These are phyloP conservation scores for Hedya salicella DNA, from an alignment of 2,888 invertebrate species.

Conservation along the genomic window DNA sequence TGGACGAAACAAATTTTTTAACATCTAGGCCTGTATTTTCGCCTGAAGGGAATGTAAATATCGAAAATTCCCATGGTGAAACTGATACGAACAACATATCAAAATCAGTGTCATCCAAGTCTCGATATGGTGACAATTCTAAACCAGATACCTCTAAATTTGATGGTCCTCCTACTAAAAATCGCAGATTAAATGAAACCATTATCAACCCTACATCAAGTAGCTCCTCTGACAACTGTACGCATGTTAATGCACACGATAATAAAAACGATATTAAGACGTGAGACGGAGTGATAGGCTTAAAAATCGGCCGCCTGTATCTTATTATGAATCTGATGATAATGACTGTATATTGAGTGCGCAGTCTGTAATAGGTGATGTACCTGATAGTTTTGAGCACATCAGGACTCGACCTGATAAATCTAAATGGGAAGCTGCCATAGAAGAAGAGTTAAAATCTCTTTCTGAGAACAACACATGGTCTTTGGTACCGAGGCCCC, in stretches of 20 bases:
- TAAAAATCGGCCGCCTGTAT: neutral
- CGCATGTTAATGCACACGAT: neutral
- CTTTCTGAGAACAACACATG: neutral
- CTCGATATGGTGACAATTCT: neutral
- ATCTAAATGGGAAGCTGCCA: neutral
- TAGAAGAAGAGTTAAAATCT: neutral
- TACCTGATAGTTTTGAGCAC: neutral
- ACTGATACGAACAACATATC: slow-evolving; percentile 1
- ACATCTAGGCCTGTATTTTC: too few species aligned
- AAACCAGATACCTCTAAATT: neutral
- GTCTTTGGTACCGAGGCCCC: neutral
- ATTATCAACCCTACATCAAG: too few species aligned
- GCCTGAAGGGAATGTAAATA: too few species aligned
- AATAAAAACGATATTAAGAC: too few species aligned
- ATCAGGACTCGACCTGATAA: neutral
- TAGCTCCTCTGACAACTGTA: too few species aligned
- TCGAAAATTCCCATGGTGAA: neutral
- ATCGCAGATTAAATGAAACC: too few species aligned
- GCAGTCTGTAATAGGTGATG: neutral
- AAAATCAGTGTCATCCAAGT: neutral
- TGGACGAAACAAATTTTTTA: slow-evolving; percentile 53
- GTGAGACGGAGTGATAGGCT: neutral
- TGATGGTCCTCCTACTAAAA: neutral
- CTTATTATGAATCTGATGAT: too few species aligned
- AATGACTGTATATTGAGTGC: too few species aligned